Evolutionary conservation across 2,797 vertebrate genomes (phyloP), one percentile per base, ranked within the genome.

Genomic region (Benthosema pterotum): DNA sequence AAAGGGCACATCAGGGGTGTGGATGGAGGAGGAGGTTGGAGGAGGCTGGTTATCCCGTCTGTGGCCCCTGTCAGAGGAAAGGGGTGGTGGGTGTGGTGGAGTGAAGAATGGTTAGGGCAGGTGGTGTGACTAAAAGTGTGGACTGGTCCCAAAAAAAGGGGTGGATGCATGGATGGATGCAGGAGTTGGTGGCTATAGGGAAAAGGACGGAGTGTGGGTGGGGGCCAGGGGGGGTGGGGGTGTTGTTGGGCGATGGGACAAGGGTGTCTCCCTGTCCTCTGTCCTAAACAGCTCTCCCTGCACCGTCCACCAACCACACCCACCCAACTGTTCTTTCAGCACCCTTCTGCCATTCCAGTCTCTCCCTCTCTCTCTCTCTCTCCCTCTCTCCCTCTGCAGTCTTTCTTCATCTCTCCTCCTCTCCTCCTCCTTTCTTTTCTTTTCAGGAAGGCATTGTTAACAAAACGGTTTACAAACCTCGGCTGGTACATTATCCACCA

Each of bases 261-360:
- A 83, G 90, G 88, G 86, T 90, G 88, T 90, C 80, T 86, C 85
- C 90, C 87, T 90, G 79, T 86, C 85, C 92, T 90, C 94, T 91
- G 92, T 92, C 94, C 93, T 80, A 93, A 95, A 94, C 93, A 93
- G 83, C 92, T 88, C 93, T 84, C 83, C 56, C 16, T n/a, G n/a
- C n/a, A n/a, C n/a, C n/a, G n/a, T n/a, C n/a, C n/a, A n/a, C n/a
- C n/a, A 73, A 91, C 94, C 93, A 94, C 96, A 94, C 96, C 96
- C 96, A 95, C 95, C 94, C 95, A 97, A 96, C 96, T 98, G 96
- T 96, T 96, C 93, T 95, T 96, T 96, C 94, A 96, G 77, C 91
- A 78, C 75, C 94, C 92, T 90, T 88, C 88, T 94, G 93, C 93
- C 66, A n/a, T 87, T 91, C 94, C 91, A 92, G 91, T 79, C 71